Evolutionary conservation across 64 coral and sea anemone species (phyloP), one percentile per base, ranked within the genome.

Genomic region (Dendrophyllia cribrosa): DNA sequence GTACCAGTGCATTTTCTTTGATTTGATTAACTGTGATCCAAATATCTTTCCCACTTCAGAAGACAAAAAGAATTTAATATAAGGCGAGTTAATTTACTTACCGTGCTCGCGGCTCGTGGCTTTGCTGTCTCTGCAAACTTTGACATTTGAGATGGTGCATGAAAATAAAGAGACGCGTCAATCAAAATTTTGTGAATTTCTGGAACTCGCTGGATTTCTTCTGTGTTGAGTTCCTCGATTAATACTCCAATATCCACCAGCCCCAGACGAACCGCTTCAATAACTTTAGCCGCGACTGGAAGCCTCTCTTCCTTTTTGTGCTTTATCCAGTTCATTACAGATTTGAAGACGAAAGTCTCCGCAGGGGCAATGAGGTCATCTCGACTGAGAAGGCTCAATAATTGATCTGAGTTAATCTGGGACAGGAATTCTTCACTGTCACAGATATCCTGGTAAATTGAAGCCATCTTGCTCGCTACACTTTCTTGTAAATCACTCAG

Each of bases 291-390:
- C 8, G 70, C 70, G 4, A 78, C 50, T 78, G 75, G 51, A 0
- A 78, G 52, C 49, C 75, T 78, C 3, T 78, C 51, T 26, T 34
- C 52, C 75, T 76, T 73, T 19, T 52, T 21, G 50, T 56, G n/a
- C 1, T 56, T 51, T 23, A 78, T 50, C 75, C 75, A 78, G 7
- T 21, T 20, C 50, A 78, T 56, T 21, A 58, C 75, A 58, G 75
- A 78, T 58, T 78, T 78, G 75, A 78, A 78, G 51, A 78, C 75
- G 49, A 78, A 78, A 10, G 75, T 78, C 75, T 78, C 75, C 19
- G 75, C 56, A 26, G 51, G 51, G n/a, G 75, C 75, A 25, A 5
- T 25, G 75, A 78, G 75, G 75, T 78, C 75, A 78, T 78, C 75
- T 78, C 75, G 75, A 19, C 17, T 58, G 51, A 56, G 70, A 47